Evolutionary conservation across 2,888 invertebrate species (phyloP), one percentile per base, ranked within the genome.

Genomic region (Lithosia quadra): DNA sequence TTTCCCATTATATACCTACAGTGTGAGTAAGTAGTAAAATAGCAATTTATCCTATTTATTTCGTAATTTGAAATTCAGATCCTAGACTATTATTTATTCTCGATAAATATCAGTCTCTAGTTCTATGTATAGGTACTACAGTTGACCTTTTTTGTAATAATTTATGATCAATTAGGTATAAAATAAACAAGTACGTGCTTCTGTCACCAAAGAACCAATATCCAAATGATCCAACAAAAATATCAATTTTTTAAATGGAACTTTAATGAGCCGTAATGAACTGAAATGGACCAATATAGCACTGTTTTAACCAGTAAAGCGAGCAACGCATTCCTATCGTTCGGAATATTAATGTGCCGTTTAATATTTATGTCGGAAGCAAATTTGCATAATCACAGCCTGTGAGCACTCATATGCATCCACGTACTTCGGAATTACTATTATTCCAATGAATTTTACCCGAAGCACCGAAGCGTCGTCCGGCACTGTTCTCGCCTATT

Each of bases 361-460:
- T 94, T 92, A 94, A 94, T 94, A 95, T 95, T 95, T 95, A 95
- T 94, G 94, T 90, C 90, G 92, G 87, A 88, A 87, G 88, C 91
- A 92, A 91, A 94, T 95, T 94, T 95, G 92, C 94, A 95, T 94
- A 94, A 95, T 95, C 94, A 94, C 92, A 84, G 90, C 85, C 91
- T 86, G 90, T 85, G 91, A 88, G 89, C 90, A 88, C 89, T 86
- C 90, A 88, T 88, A 87, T 84, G 88, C 85, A 84, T 63, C 84
- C 82, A 79, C 83, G 81, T 84, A 81, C 86, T 86, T 88, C 84
- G 82, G 86, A 89, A 90, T 89, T 86, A 91, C 92, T 92, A 92
- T 93, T 90, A 92, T 92, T 91, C 85, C 88, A 90, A 90, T 90
- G 88, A 91, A 92, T 92, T 92, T 89, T 77, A 87, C 92, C 90